Conservation (phyloP, 2,797 vertebrate genomes). For the Oreonectes daqikongensis region DNA sequence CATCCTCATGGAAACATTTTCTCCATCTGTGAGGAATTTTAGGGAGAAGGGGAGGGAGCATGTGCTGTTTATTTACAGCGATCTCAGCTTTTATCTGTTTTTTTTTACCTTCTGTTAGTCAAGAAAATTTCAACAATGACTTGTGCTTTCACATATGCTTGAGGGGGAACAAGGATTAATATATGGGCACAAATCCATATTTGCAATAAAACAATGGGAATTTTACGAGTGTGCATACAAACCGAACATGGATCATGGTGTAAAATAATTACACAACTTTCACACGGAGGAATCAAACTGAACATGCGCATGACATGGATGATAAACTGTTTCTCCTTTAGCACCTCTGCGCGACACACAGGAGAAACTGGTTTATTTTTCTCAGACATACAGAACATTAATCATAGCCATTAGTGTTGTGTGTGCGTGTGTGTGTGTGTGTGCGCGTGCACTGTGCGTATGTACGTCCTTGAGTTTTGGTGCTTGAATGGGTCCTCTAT, state of each 20-base stretch:
- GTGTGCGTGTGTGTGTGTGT: constrained; percentile 33
- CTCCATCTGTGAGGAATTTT: constrained; percentile 38
- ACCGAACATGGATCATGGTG: constrained; percentile 1
- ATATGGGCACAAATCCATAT: constrained; percentile 19
- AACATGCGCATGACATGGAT: constrained; percentile 48
- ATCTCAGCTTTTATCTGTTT: constrained; percentile 30
- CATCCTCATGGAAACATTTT: constrained; percentile 8
- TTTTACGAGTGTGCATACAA: not conserved
- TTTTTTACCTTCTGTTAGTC: constrained; percentile 23
- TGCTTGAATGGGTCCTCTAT: constrained; percentile 26
- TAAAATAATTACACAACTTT: constrained; percentile 55
- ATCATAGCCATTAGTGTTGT: constrained; percentile 60
- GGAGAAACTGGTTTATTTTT: constrained; percentile 59
- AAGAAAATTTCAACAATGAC: constrained; percentile 26
- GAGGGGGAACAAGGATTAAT: constrained; percentile 12
- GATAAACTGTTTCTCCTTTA: constrained; percentile 61
- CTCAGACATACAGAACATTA: constrained; percentile 56
- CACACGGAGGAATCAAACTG: constrained; percentile 43
- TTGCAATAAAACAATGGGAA: not conserved
- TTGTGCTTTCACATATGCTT: constrained; percentile 4
- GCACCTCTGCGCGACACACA: constrained; percentile 49
- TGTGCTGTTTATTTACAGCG: constrained; percentile 24
- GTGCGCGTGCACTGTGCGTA: constrained; percentile 24
- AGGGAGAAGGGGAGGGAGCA: constrained; percentile 10
- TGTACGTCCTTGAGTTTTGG: constrained; percentile 54